Percentiles rank a stretch among this genome's conserved stretches.
These are phyloP conservation scores for Papilio elwesi DNA, from an alignment of 2,888 invertebrate species.

Conservation along the genomic window DNA sequence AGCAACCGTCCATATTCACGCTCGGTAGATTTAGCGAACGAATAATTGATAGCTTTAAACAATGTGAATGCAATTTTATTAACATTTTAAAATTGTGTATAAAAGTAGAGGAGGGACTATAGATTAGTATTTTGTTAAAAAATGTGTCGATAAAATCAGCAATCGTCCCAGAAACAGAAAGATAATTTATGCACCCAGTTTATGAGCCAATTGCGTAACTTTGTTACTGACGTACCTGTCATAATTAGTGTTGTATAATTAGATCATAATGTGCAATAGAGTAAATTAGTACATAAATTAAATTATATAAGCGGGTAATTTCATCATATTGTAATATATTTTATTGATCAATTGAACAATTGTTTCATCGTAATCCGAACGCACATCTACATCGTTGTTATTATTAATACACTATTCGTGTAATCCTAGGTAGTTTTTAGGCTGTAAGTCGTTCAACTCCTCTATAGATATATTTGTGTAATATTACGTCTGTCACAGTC, in stretches of 20 bases:
- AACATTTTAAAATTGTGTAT: background rate
- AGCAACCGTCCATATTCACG: conserved; percentile 74
- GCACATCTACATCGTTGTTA: too few species aligned
- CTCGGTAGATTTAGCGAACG: conserved; percentile 64
- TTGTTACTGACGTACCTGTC: background rate
- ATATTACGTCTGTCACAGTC: too few species aligned
- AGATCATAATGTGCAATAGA: background rate
- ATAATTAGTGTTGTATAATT: too few species aligned
- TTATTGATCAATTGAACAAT: too few species aligned
- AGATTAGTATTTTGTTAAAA: background rate
- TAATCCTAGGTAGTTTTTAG: too few species aligned
- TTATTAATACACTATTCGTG: too few species aligned
- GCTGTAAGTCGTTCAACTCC: too few species aligned
- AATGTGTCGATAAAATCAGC: background rate
- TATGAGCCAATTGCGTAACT: background rate
- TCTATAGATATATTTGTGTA: too few species aligned
- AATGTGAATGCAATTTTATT: conserved; percentile 43
- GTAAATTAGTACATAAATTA: background rate
- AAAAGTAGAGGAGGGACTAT: background rate
- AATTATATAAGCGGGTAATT: background rate
- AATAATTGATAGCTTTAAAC: conserved; percentile 66
- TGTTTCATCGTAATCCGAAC: too few species aligned
- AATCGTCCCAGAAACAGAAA: background rate
- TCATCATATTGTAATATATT: too few species aligned
- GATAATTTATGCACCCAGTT: background rate